Percentiles rank a stretch among this genome's conserved stretches.
Conservation (phyloP, 2,888 invertebrate genomes). For the Hydroisotoma schaefferi region DNA sequence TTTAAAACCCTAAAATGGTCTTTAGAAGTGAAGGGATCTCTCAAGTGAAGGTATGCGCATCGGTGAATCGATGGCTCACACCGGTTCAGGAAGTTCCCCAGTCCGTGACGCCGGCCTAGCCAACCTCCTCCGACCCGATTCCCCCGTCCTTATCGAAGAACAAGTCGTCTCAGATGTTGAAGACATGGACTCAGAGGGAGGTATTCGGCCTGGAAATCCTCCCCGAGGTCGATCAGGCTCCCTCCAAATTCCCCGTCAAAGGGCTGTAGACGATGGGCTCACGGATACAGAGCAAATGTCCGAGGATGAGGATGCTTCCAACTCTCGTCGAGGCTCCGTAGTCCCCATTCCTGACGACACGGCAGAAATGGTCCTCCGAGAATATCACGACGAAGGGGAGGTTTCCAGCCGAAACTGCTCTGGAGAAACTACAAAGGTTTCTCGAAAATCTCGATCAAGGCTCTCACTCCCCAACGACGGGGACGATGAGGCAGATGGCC, state of each 20-base stretch:
- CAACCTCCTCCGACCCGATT: slow-evolving; percentile 28
- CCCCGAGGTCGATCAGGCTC: not conserved
- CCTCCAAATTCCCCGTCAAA: slow-evolving; percentile 1
- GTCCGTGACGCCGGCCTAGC: not conserved
- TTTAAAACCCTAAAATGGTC: not conserved
- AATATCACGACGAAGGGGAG: slow-evolving; percentile 37
- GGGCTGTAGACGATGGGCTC: slow-evolving; percentile 21
- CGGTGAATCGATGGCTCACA: slow-evolving; percentile 42
- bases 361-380: slow-evolving; percentile 25
- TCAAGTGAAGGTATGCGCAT: slow-evolving; percentile 41
- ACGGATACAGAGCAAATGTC: slow-evolving; percentile 43
- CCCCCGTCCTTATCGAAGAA: slow-evolving; percentile 48
- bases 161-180: slow-evolving; percentile 59
- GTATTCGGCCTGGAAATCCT: slow-evolving; percentile 4
- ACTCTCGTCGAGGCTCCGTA: slow-evolving; percentile 11
- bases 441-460: slow-evolving; percentile 13
- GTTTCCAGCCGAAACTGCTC: slow-evolving; percentile 27
- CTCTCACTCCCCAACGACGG: not conserved
- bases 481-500: not conserved
- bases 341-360: slow-evolving; percentile 13
- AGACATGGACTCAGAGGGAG: slow-evolving; percentile 52
- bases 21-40: too few species aligned
- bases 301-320: slow-evolving; percentile 21
- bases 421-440: slow-evolving; percentile 30
- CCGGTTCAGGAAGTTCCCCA: slow-evolving; percentile 28